Evolutionary conservation across 2,888 invertebrate species (phyloP).

Genomic region (Tanytarsus gracilentus): DNA sequence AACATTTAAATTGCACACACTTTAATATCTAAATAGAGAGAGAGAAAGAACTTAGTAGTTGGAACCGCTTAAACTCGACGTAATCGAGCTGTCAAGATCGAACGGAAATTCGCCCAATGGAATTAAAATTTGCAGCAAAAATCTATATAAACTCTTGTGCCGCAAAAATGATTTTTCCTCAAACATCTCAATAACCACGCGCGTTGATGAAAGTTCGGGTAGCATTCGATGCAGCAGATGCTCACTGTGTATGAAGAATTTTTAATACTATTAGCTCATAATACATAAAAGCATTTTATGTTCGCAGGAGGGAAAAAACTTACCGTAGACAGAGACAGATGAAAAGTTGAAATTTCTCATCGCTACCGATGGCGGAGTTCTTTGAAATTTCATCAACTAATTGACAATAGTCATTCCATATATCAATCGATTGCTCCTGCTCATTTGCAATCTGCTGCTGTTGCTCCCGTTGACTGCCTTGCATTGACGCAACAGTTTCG

Average conservation of each 20-base stretch:
- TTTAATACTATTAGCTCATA: background rate
- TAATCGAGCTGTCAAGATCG: slow-evolving; percentile 76
- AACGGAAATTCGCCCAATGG: slow-evolving; percentile 85
- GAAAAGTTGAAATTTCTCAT: slow-evolving; percentile 95
- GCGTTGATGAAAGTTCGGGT: slow-evolving; percentile 80
- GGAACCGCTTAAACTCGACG: slow-evolving; percentile 41
- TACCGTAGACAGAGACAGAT: slow-evolving; percentile 89
- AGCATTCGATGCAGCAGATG: slow-evolving; percentile 85
- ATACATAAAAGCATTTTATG: background rate
- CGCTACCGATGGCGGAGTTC: slow-evolving; percentile 76
- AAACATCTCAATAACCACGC: slow-evolving; percentile 87
- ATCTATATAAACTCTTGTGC: slow-evolving; percentile 73
- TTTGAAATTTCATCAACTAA: slow-evolving; percentile 76
- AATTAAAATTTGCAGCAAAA: slow-evolving; percentile 81
- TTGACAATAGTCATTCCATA: slow-evolving; percentile 82
- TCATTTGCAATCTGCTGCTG: slow-evolving; percentile 38
- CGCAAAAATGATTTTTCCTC: slow-evolving; percentile 93
- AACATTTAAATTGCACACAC: slow-evolving; percentile 16
- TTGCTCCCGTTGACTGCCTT: slow-evolving; percentile 35
- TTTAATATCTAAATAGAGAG: no score
- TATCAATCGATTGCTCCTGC: slow-evolving; percentile 49
- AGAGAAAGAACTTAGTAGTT: no score
- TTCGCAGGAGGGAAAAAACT: slow-evolving; percentile 31
- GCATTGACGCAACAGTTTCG: slow-evolving; percentile 43
- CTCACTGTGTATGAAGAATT: slow-evolving; percentile 51